Conservation (phyloP, 1,140 invertebrate species). For the Drosophila malerkotliana region DNA sequence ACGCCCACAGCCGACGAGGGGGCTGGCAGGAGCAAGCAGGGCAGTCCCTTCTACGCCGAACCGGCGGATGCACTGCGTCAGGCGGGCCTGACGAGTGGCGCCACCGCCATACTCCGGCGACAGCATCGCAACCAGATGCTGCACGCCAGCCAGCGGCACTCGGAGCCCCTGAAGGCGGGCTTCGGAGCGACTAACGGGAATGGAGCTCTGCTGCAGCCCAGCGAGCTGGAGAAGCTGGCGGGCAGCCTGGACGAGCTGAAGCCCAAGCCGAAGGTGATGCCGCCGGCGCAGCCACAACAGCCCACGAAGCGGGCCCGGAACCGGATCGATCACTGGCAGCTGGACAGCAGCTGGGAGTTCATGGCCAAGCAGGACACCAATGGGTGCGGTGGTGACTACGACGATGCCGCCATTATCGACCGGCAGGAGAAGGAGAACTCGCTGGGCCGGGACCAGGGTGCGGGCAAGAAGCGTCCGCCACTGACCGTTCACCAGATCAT, state of each 20-base stretch:
- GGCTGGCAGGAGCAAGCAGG: constrained; percentile 84
- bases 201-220: constrained; percentile 54
- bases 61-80: constrained; percentile 92
- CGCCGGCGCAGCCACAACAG: constrained; percentile 43
- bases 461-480: constrained; percentile 84
- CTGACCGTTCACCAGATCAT: constrained; percentile 91
- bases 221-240: constrained; percentile 76
- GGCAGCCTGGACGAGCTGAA: constrained; percentile 81
- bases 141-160: constrained; percentile 85
- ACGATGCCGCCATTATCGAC: constrained; percentile 41
- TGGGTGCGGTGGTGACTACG: constrained; percentile 45
- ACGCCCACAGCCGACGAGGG: constrained; percentile 72
- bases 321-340: constrained; percentile 89
- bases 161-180: constrained; percentile 85
- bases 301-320: constrained; percentile 71
- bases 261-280: constrained; percentile 65
- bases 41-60: constrained; percentile 95
- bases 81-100: constrained; percentile 83
- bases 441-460: constrained; percentile 48
- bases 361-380: constrained; percentile 86
- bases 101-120: constrained; percentile 82
- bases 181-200: constrained; percentile 23
- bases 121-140: constrained; percentile 72
- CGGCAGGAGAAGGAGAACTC: constrained; percentile 79
- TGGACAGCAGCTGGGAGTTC: constrained; percentile 95